Base-by-base conservation (phyloP, 2,888 invertebrate genomes). In the Rhaphigaster nebulosa region DNA sequence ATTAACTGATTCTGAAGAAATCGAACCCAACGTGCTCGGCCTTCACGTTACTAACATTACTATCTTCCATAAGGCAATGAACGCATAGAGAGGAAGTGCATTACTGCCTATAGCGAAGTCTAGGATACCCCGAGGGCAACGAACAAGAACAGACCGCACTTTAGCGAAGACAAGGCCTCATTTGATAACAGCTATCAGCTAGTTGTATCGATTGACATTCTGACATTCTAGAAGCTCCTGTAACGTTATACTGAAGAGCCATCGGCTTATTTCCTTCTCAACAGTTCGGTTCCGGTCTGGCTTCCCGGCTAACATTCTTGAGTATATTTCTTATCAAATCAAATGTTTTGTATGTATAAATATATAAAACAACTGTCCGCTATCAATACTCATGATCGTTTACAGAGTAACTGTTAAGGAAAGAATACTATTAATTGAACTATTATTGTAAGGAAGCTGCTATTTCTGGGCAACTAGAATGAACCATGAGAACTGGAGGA, bases 161-260 rank as follows among this genome's bases (percentile, higher is more conserved):
- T 76, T 23, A 34, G 70, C 20, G 23, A 18, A 34, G 70, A 15
- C 1, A 38, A 76, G 70, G 23, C 70, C 20, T 23, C 70, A 76
- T 76, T 70, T 76, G 70, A 76, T 76, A 76, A 76, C 6, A 76
- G 70, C 34, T 76, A 76, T 76, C 34, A 76, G 70, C 70, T 20
- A 76, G 70, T 34, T 34, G 70, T 76, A 76, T 76, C 70, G 70
- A 76, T 76, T 76, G 34, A 76, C 38, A 76, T 38, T 34, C 70
- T 76, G 38, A 76, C 70, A 76, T 76, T 76, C 70, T 76, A 38
- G 38, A 4, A 76, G 6, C 70, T 20, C 4, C 8, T 38, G 70
- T 76, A 76, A 76, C 23, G 23, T 38, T 18, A 76, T 8, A 76
- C 70, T 23, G 20, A 0, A 34, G 8, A 38, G 4, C 15, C 0